Conservation (phyloP, 1,140 invertebrate genomes). For the Helicoverpa armigera region DNA sequence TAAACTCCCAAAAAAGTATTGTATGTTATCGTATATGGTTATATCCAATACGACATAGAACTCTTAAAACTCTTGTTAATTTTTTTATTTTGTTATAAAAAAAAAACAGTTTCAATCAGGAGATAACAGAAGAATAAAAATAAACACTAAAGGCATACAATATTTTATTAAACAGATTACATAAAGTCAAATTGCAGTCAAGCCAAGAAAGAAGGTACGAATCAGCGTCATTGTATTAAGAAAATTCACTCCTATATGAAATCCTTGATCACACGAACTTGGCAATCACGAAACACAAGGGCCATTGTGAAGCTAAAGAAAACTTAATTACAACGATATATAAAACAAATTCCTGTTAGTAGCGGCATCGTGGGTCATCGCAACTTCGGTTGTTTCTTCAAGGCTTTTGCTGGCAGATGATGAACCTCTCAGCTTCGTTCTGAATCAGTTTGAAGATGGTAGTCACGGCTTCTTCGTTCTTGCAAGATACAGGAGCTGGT, state of each 20-base stretch:
- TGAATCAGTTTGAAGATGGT: constrained; percentile 78
- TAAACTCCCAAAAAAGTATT: too few relatives aligned
- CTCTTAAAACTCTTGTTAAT: too few relatives aligned
- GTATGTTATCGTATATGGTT: too few relatives aligned
- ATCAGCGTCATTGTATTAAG: too few relatives aligned
- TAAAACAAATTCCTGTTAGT: not conserved
- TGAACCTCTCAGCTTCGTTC: constrained; percentile 41
- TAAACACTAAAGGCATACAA: too few relatives aligned
- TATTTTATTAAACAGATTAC: too few relatives aligned
- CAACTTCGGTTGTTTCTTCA: constrained; percentile 23
- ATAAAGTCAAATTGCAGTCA: too few relatives aligned
- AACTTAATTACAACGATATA: not conserved
- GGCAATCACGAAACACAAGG: not conserved
- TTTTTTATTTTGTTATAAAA: too few relatives aligned
- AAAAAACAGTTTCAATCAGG: too few relatives aligned
- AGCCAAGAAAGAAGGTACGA: too few relatives aligned
- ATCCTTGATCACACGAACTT: not conserved
- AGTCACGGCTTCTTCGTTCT: constrained; percentile 71
- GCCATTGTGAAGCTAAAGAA: not conserved
- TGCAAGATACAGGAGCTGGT: constrained; percentile 62
- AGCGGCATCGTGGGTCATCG: not conserved
- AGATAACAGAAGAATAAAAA: too few relatives aligned
- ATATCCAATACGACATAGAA: too few relatives aligned
- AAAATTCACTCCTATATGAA: not conserved
- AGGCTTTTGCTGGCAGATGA: constrained; percentile 41